These are phyloP conservation scores for Agraylea sexmaculata DNA, from an alignment of 1,140 invertebrate species.

Conservation along the genomic window DNA sequence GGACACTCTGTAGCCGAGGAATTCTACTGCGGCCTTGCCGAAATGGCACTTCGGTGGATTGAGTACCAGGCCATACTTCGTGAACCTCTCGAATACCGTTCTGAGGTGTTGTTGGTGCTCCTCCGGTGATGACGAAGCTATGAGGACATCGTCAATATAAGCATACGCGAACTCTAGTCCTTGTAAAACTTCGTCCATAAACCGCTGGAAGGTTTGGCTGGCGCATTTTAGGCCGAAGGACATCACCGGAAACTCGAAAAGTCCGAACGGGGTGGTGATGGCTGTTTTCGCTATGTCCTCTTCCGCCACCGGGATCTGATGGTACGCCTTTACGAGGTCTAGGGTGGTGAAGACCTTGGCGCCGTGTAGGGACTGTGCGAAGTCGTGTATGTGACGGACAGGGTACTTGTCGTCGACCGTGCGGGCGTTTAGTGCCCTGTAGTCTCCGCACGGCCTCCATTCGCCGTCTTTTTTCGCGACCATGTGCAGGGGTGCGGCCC, in stretches of 20 bases:
- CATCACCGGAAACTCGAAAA: conserved; percentile 29
- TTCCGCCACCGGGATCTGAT: conserved; percentile 29
- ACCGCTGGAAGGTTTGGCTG: conserved; percentile 35
- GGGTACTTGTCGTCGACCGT: conserved; percentile 32
- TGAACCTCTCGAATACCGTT: conserved; percentile 20
- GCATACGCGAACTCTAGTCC: conserved; percentile 27
- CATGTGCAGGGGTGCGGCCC: no score
- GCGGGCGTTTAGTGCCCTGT: conserved; percentile 21
- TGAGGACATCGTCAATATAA: conserved; percentile 42
- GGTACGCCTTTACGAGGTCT: conserved; percentile 34
- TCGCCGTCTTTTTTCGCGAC: conserved; percentile 20
- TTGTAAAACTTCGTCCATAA: conserved; percentile 33
- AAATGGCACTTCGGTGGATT: conserved; percentile 26
- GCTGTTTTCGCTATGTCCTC: conserved; percentile 29
- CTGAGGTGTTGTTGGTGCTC: conserved; percentile 23
- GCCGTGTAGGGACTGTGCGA: conserved; percentile 25
- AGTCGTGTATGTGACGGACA: conserved; percentile 26
- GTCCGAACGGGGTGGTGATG: conserved; percentile 28
- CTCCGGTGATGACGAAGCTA: conserved; percentile 23
- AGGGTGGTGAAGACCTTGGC: conserved; percentile 26
- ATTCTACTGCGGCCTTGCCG: conserved; percentile 9
- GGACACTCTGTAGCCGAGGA: conserved; percentile 25
- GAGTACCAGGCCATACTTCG: conserved; percentile 10
- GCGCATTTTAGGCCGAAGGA: conserved; percentile 36
- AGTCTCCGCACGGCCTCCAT: conserved; percentile 22